Evolutionary conservation across 2,888 invertebrate species (phyloP), one percentile per base, ranked within the genome.

Genomic region (Acleris sparsana): DNA sequence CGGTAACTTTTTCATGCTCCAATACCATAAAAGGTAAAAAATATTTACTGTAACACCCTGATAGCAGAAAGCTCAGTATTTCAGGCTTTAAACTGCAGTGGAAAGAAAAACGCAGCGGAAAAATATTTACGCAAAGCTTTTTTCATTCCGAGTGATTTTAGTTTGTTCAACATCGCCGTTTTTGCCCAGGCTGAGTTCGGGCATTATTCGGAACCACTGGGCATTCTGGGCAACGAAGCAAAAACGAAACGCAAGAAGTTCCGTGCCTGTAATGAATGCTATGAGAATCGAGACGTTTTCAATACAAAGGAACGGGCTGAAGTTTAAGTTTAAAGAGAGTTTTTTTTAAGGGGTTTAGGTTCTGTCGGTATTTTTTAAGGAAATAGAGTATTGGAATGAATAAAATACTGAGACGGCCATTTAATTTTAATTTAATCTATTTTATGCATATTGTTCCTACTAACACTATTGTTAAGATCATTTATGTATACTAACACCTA

Each of bases 251-350:
- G 75, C 74, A 74, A 76, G 72, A n/a, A 71, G 73, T 74, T 70
- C 73, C 39, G 39, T 71, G 69, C 75, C 70, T 67, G 70, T 79
- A 80, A 82, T 82, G 78, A 83, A 81, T 77, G 78, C 78, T 75
- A 76, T 75, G 79, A 77, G 78, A 76, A 83, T 73, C 71, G 71
- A 67, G 75, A 75, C 77, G 83, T 84, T 82, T 80, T 71, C 73
- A 66, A 70, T 71, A 62, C 53, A 68, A 59, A 60, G 62, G 53
- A 29, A 58, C 63, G 52, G 53, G 53, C 25, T 13, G 43, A 53
- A 59, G 61, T 63, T 69, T 69, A 65, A 49, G 20, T 59, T 33
- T 29, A 29, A 29, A 9, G 9, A 9, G 29, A 9, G 0, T 2
- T 25, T 58, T 55, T 58, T 56, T 59, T 25, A 44, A 6, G n/a